phyloP scores from a whole-genome alignment of 2,888 invertebrate species.

The Protophormia terraenovae region DNA sequence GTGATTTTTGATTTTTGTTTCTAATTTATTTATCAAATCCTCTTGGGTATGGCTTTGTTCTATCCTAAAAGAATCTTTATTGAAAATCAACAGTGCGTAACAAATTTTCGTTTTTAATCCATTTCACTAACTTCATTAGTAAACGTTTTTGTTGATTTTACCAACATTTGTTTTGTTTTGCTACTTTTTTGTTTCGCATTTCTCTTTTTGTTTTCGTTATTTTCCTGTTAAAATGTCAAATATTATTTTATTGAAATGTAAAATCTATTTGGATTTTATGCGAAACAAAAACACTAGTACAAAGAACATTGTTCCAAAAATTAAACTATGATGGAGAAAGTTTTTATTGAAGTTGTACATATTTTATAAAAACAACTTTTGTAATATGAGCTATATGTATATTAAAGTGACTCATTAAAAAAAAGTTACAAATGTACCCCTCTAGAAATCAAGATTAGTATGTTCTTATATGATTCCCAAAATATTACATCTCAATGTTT shows the following conservation, averaged over 20 bases:
- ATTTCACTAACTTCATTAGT: slow-evolving; percentile 58
- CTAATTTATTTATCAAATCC: slow-evolving; percentile 22
- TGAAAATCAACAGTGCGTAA: slow-evolving; percentile 50
- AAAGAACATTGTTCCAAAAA: background rate
- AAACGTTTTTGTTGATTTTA: slow-evolving; percentile 39
- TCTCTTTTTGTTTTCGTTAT: slow-evolving; percentile 11
- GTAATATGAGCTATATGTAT: background rate
- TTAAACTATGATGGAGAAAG: background rate
- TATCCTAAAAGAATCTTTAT: slow-evolving; percentile 18
- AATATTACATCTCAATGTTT: too few relatives aligned
- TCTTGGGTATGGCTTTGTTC: background rate
- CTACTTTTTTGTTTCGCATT: background rate
- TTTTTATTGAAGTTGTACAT: background rate
- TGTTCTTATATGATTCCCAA: too few relatives aligned
- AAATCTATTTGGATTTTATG: slow-evolving; percentile 35
- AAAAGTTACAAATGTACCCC: too few relatives aligned
- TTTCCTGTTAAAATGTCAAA: slow-evolving; percentile 50
- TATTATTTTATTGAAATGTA: slow-evolving; percentile 23
- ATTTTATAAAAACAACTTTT: background rate
- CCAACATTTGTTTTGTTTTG: slow-evolving; percentile 6
- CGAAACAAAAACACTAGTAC: background rate
- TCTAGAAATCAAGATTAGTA: too few relatives aligned
- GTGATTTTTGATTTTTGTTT: slow-evolving; percentile 17
- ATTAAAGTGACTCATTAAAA: too few relatives aligned
- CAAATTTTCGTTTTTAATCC: slow-evolving; percentile 47